Evolutionary conservation across 2,888 invertebrate species (phyloP), one percentile per base, ranked within the genome.

Genomic region (Agriotes lineatus): DNA sequence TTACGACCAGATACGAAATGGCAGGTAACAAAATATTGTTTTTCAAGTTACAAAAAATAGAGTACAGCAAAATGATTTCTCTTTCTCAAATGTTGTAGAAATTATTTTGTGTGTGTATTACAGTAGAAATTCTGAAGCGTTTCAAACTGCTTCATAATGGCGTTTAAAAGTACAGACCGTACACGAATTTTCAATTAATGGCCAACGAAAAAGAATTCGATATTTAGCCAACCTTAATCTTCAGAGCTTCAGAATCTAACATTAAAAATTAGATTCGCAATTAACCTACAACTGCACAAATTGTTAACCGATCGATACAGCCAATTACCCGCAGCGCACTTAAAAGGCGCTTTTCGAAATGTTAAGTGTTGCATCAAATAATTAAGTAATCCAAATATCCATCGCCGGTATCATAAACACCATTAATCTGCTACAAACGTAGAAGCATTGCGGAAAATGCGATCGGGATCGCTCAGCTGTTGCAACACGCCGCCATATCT

Each of bases 331-430:
- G 14, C 7, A 14, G 14, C 9, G 16, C 14, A 2, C 12, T 39
- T 14, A 25, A 25, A 25, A 39, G n/a, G 37, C 6, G 14, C 16
- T 44, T 20, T 45, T 20, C 16, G 10, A 48, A 48, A 48, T 48
- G 48, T 48, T 48, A 48, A 22, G n/a, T 4, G 18, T 48, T 48
- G 22, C 48, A 48, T 25, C 22, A 48, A 48, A 48, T 22, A 48
- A 12, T 48, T 48, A 6, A 25, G 48, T 25, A 48, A 48, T 48
- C 12, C 22, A 22, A 48, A 48, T 48, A 48, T 22, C 12, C 19
- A 6, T 12, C 12, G n/a, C n/a, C 22, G 22, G 22, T 19, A 19
- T 22, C 12, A 48, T 25, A 48, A 48, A 48, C 48, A 48, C 20
- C 48, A 48, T 48, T 48, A 48, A 48, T 48, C 12, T 48, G 5